Evolutionary conservation across 1,140 invertebrate species (phyloP).

Genomic region (Thaumatotibia leucotreta): DNA sequence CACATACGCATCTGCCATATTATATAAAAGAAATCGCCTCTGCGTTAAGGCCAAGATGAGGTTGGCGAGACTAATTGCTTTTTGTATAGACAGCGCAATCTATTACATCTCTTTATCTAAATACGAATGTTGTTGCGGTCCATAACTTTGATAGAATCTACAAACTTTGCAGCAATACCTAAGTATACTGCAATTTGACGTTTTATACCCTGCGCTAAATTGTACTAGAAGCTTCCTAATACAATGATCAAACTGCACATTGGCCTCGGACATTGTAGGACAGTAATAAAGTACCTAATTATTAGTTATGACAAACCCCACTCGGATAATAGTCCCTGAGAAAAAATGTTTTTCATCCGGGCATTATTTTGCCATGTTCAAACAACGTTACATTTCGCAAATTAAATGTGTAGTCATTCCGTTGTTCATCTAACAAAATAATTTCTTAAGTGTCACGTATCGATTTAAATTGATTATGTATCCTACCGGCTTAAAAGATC

Average conservation of each 20-base stretch:
- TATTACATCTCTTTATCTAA: conserved; percentile 32
- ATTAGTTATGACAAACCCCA: not conserved
- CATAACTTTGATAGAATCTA: conserved; percentile 59
- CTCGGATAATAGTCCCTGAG: not conserved
- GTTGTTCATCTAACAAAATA: not conserved
- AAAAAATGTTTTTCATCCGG: not conserved
- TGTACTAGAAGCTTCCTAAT: conserved; percentile 18
- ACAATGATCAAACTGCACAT: conserved; percentile 12
- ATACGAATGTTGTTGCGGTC: conserved; percentile 48
- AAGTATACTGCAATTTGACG: conserved; percentile 28
- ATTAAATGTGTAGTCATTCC: not conserved
- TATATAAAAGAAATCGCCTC: conserved; percentile 22
- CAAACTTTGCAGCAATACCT: conserved; percentile 24
- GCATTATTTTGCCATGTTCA: not conserved
- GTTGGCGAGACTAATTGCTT: conserved; percentile 55
- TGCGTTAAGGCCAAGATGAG: conserved; percentile 35
- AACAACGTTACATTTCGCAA: not conserved
- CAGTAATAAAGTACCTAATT: not conserved
- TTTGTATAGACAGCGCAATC: conserved; percentile 28
- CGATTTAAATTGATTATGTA: not conserved
- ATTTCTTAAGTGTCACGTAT: not conserved
- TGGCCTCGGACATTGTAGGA: not conserved
- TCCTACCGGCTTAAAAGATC: not conserved
- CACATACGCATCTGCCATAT: conserved; percentile 19
- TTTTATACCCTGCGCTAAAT: conserved; percentile 16